Base-by-base conservation (phyloP, 2,888 invertebrate species). In the Fragum fragum region DNA sequence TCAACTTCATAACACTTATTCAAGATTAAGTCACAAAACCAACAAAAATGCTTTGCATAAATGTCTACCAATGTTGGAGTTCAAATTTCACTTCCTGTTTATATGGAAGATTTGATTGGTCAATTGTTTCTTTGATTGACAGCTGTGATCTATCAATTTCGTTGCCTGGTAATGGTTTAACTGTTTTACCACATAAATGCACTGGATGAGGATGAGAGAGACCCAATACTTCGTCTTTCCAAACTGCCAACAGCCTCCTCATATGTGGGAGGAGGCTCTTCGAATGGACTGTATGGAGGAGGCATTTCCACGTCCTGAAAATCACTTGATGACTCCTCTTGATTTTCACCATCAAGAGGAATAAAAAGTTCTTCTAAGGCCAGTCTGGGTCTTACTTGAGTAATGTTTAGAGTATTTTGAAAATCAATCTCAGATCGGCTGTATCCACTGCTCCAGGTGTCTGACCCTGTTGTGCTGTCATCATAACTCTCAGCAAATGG, bases 191-290 rank as follows among this genome's bases (percentile, higher is more conserved):
- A 86, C 79, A 86, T 77, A 59, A 83, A 79, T n/a, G 79, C 79
- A 70, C 36, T 32, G 16, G 79, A 77, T 3, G 76, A 70, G 6
- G 74, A 81, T 1, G 73, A 61, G 29, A 63, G 68, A 16, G 77
- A 71, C 16, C 77, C 69, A 59, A 55, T 42, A 28, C 81, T 80
- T 23, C 74, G 18, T 29, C 79, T 55, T 14, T 78, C 76, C 11
- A 28, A 28, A 26, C 39, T n/a, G 5, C 76, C 83, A 0, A 86
- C 81, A 16, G 89, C 90, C 76, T 90, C 90, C 61, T 90, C 90
- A 47, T 90, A 90, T 1, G 85, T 77, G 0, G 90, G 90, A 9
- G 90, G 90, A 14, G 86, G 88, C 28, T 88, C 89, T 68, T 81
- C 78, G 28, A 73, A 79, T n/a, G 84, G 85, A 72, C 69, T 73